Conservation (phyloP, 2,888 invertebrate species). For the Dusona sp. region DNA sequence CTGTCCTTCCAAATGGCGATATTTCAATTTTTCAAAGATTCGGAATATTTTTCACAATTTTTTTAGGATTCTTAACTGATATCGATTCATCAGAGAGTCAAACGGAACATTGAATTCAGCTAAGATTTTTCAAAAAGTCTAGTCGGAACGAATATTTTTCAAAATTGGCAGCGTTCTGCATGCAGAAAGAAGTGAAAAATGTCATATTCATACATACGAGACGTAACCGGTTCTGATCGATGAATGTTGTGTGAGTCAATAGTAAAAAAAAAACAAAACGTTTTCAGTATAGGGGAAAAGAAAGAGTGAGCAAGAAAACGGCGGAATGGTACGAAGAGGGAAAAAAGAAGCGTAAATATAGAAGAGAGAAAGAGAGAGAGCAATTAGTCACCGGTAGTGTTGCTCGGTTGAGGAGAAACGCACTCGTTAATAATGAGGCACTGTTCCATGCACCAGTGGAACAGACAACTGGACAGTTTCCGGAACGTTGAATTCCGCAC, state of each 20-base stretch:
- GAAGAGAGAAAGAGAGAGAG: constrained; percentile 55
- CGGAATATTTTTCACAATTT: no score
- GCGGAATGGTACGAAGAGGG: constrained; percentile 33
- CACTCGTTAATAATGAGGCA: constrained; percentile 70
- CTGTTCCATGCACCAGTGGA: constrained; percentile 53
- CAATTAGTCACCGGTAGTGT: constrained; percentile 75
- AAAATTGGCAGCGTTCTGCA: neutral
- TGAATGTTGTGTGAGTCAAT: constrained; percentile 24
- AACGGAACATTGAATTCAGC: no score
- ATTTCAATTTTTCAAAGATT: neutral
- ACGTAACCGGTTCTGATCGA: neutral
- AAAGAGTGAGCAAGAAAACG: constrained; percentile 7
- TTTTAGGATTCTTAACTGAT: no score
- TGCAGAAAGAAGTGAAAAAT: neutral
- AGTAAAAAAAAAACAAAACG: constrained; percentile 23
- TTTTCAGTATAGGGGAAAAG: neutral
- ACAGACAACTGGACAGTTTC: constrained; percentile 69
- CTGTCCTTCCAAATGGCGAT: neutral
- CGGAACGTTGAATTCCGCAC: constrained; percentile 70
- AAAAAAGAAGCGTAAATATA: constrained; percentile 34
- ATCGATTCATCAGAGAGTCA: no score
- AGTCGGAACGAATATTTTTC: no score
- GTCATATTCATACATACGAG: neutral
- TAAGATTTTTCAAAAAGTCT: no score
- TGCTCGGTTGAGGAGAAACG: constrained; percentile 72